Evolutionary conservation across 2,113 vertebrate species (phyloP).

Genomic region (Gadus chalcogrammus): DNA sequence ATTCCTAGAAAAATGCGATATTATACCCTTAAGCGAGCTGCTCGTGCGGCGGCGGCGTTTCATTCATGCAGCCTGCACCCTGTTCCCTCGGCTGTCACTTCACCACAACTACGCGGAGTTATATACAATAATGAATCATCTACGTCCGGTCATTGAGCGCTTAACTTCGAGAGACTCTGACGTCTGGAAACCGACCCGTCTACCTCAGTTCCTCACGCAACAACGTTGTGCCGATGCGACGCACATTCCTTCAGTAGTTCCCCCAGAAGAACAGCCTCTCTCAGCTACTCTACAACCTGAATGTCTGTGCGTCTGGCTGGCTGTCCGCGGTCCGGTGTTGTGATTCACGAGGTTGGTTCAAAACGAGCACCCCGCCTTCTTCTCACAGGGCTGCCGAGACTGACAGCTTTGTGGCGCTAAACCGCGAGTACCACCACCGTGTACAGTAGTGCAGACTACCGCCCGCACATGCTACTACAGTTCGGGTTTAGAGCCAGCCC

Average conservation of each 20-base stretch:
- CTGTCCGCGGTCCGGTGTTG: constrained; percentile 45
- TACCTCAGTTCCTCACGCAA: constrained; percentile 29
- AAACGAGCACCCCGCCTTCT: constrained; percentile 42
- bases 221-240: constrained; percentile 25
- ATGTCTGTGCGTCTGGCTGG: not conserved
- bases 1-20: constrained; percentile 26
- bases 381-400: constrained; percentile 54
- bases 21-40: not conserved
- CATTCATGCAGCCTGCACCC: constrained; percentile 54
- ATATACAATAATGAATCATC: constrained; percentile 18
- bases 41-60: constrained; percentile 19
- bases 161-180: constrained; percentile 28
- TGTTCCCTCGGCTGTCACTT: too few species aligned
- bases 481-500: constrained; percentile 70
- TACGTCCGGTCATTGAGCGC: constrained; percentile 30
- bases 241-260: constrained; percentile 61
- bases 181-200: constrained; percentile 19
- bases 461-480: constrained; percentile 34
- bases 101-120: too few species aligned
- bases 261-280: constrained; percentile 26
- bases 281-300: constrained; percentile 18
- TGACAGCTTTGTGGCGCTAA: constrained; percentile 44
- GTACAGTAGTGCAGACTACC: constrained; percentile 50
- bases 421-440: constrained; percentile 56
- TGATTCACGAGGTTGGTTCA: constrained; percentile 39